Percentiles rank a stretch among this genome's conserved stretches.
phyloP scores from a whole-genome alignment of 1,140 invertebrate genomes.

The Pogonomyrmex californicus region DNA sequence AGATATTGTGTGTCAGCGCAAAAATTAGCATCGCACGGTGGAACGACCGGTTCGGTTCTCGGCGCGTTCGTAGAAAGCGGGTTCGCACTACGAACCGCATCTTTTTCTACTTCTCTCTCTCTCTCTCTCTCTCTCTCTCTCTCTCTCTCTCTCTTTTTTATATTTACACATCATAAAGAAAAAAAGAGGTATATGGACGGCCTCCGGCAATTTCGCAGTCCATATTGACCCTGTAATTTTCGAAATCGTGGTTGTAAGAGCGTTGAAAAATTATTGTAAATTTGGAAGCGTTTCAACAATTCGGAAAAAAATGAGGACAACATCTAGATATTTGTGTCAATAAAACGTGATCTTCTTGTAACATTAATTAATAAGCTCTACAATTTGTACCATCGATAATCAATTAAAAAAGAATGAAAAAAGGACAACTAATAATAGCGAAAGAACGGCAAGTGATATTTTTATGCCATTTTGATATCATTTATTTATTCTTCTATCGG shows the following conservation, averaged over 20 bases:
- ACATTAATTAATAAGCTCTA: background rate
- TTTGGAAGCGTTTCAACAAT: background rate
- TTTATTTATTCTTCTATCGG: background rate
- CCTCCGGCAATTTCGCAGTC: background rate
- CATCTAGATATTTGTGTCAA: background rate
- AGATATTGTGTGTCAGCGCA: constrained; percentile 45
- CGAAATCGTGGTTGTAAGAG: background rate
- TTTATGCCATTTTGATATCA: constrained; percentile 16
- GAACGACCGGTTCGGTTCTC: constrained; percentile 39
- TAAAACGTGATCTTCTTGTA: background rate
- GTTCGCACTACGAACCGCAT: background rate
- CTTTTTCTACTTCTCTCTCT: background rate
- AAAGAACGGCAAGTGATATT: background rate
- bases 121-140: background rate
- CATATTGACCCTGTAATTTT: background rate
- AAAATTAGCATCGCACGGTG: constrained; percentile 50
- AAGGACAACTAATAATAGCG: constrained; percentile 16
- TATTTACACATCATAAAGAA: background rate
- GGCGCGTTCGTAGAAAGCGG: constrained; percentile 39
- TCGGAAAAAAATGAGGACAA: background rate
- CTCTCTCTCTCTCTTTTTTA: background rate
- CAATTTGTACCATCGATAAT: constrained; percentile 1
- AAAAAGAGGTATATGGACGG: background rate
- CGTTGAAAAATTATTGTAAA: background rate
- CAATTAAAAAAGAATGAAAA: background rate